Evolutionary conservation across 2,113 vertebrate genomes (phyloP), one percentile per base, ranked within the genome.

Genomic region (Pithys albifrons): DNA sequence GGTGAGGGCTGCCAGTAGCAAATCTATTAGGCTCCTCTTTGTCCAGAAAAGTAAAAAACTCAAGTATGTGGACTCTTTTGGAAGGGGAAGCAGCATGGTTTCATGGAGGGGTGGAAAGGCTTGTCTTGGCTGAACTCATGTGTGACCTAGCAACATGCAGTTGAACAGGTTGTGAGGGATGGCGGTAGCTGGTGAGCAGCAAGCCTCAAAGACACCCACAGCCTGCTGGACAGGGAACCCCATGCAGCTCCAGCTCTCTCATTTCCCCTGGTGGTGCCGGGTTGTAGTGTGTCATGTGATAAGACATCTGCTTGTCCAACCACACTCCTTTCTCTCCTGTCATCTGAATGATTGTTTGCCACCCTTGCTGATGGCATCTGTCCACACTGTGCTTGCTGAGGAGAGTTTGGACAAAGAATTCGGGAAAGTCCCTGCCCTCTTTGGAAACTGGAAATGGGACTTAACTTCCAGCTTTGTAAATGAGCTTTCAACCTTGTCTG

Each of bases 141-240:
- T 27, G 17, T 66, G 78, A 73, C 59, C 54, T 66, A 71, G 19
- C 19, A 57, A 61, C 0, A 4, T 46, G 59, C 82, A 20, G 54
- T 8, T 72, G 74, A 85, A 48, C 0, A 14, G 18, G 39, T 33
- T 82, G 46, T 29, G 22, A 43, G 37, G 43, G 41, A 37, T 65
- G 54, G 49, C 0, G 0, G 39, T 31, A 87, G 70, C 15, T 1
- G 0, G 43, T 0, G 1, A 91, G 45, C 70, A 72, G 62, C 49
- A 73, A 88, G 33, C 33, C 64, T 73, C 85, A 72, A n/a, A 79
- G 41, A 67, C 55, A 11, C 52, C 18, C 54, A 33, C 24, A 74
- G 3, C 37, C 45, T 62, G 37, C 43, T 70, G 19, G 54, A 71
- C 22, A 0, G 4, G 54, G 73, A 93, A 48, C 22, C 8, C 39